Base-by-base conservation (phyloP, 2,113 vertebrate species). In the Ameiurus melas region DNA sequence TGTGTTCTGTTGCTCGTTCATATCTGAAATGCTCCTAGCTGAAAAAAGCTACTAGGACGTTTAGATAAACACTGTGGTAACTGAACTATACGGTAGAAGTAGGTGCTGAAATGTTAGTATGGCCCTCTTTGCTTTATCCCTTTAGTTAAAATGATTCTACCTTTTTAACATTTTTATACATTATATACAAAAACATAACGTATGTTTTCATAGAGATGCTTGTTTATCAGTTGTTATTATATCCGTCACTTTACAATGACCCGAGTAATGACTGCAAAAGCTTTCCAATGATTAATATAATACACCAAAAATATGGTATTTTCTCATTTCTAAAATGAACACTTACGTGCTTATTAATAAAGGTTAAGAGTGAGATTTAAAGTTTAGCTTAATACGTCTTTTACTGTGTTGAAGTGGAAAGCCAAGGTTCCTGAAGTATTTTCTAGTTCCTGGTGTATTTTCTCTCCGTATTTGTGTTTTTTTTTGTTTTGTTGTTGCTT, bases 11-110 rank as follows among this genome's bases (percentile, higher is more conserved):
- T 88, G 71, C 80, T 58, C n/a, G 62, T 71, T 85, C 27, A 20
- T 84, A 87, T 88, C 83, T 88, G 87, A 70, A 84, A 86, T 62
- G 66, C 25, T 68, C 66, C 17, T 17, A 62, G 47, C 84, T 86
- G 51, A 84, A 90, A 89, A 89, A 81, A 82, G 57, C 85, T 84
- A 19, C 84, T 55, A 39, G 51, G 71, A 70, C 30, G 47, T 78
- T 78, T 78, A 39, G 58, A 79, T 79, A 80, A 85, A 85, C 87
- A 88, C 47, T 85, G 83, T 25, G 83, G 87, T 70, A 39, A 88
- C 30, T 43, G 83, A 68, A 51, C 71, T 57, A 43, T 85, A 85
- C 27, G 33, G 47, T 25, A 66, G 60, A 84, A 84, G 57, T 75
- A 78, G 81, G 39, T 81, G 81, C 81, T 88, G 81, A 88, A 88